Conservation (phyloP, 1,140 invertebrate genomes). For the Ruditapes philippinarum region DNA sequence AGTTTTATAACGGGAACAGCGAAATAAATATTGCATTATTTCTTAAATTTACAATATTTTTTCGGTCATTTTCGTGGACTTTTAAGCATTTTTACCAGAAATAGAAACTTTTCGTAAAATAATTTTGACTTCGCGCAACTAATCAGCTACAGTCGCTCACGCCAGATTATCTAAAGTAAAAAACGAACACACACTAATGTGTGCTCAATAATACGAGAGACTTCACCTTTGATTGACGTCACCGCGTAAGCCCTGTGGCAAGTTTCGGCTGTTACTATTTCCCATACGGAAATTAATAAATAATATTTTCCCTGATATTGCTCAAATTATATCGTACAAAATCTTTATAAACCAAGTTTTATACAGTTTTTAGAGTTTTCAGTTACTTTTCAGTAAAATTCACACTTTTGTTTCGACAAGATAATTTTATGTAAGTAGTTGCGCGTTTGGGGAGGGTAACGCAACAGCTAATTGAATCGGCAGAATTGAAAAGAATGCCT, state of each 20-base stretch:
- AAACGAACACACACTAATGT: constrained; percentile 82
- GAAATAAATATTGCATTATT: constrained; percentile 62
- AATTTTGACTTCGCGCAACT: constrained; percentile 54
- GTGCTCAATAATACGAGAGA: constrained; percentile 83
- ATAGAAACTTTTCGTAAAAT: constrained; percentile 35
- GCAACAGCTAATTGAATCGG: constrained; percentile 83
- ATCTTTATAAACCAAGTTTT: too few relatives aligned
- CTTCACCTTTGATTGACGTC: constrained; percentile 83
- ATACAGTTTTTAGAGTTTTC: too few relatives aligned
- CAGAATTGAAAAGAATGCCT: constrained; percentile 85
- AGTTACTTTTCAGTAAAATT: too few relatives aligned
- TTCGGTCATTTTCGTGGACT: constrained; percentile 51
- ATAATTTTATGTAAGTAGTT: constrained; percentile 4
- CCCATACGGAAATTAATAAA: constrained; percentile 59
- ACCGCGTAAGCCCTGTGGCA: constrained; percentile 81
- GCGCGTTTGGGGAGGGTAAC: constrained; percentile 54
- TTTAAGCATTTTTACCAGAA: constrained; percentile 18
- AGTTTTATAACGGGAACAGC: constrained; percentile 85
- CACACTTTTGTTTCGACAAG: not conserved
- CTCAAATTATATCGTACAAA: too few relatives aligned
- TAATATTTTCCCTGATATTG: not conserved
- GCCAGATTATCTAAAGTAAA: constrained; percentile 77
- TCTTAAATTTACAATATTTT: constrained; percentile 44
- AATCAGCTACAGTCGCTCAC: constrained; percentile 69
- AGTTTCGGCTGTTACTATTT: constrained; percentile 74